Percentiles rank a stretch among this genome's conserved stretches.
These are phyloP conservation scores for Falco novaeseelandiae DNA, from an alignment of 2,797 vertebrate genomes.

Conservation along the genomic window DNA sequence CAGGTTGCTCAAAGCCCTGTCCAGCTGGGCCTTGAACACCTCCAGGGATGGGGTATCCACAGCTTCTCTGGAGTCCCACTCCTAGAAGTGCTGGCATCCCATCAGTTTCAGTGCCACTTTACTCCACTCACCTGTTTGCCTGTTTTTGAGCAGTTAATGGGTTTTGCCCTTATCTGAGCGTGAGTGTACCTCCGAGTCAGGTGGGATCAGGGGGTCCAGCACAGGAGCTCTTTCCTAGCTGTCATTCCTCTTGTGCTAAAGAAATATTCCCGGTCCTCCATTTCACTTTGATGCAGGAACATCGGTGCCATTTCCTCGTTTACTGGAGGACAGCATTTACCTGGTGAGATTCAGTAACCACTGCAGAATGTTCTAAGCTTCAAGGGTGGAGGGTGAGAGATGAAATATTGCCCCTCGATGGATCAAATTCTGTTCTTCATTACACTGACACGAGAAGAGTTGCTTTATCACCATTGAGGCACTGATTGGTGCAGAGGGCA, in stretches of 20 bases:
- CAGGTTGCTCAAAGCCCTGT: too few species aligned
- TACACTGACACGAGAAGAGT: not conserved
- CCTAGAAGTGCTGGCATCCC: not conserved
- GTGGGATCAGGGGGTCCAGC: not conserved
- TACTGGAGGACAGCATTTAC: not conserved
- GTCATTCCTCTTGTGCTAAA: not conserved
- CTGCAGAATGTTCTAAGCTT: not conserved
- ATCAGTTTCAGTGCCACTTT: not conserved
- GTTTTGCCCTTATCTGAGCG: not conserved
- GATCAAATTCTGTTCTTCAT: not conserved
- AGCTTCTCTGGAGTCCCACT: not conserved
- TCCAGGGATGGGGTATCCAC: too few species aligned
- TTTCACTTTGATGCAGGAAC: not conserved
- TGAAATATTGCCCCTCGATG: not conserved
- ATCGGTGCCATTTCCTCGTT: fast-evolving
- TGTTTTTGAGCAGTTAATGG: not conserved
- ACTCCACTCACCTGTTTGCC: fast-evolving
- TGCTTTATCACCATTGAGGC: not conserved
- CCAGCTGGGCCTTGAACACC: too few species aligned
- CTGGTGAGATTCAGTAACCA: not conserved
- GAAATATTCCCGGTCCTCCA: not conserved
- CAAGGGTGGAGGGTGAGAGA: not conserved
- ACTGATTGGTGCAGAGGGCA: not conserved
- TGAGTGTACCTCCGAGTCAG: not conserved
- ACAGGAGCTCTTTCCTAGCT: not conserved